Conservation (phyloP, 1,140 invertebrate species). For the Chelonus insularis region DNA sequence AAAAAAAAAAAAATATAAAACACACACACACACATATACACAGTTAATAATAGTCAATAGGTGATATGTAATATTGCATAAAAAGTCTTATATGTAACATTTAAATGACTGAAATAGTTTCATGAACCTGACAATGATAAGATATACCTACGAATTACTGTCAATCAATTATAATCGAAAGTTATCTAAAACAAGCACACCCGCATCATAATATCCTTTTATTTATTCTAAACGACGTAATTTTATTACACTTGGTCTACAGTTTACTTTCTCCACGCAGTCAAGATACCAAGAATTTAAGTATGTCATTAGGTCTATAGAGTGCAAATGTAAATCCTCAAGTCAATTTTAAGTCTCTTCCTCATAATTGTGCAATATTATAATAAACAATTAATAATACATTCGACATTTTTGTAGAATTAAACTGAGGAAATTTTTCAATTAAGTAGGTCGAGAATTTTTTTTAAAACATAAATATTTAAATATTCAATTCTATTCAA, state of each 20-base stretch:
- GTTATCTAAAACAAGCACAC: neutral
- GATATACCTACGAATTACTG: too few species aligned
- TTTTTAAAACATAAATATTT: neutral
- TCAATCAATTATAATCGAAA: neutral
- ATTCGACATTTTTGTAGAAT: neutral
- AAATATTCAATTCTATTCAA: neutral
- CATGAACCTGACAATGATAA: too few species aligned
- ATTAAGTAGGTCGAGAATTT: too few species aligned
- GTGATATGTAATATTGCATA: too few species aligned
- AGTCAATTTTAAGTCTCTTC: neutral
- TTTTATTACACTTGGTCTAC: constrained; percentile 8
- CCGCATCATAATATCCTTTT: neutral
- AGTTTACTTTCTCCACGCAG: constrained; percentile 2
- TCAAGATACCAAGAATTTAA: neutral
- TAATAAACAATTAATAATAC: neutral
- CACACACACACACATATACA: too few species aligned
- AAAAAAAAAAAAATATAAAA: too few species aligned
- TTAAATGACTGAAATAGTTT: too few species aligned
- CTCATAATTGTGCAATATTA: neutral
- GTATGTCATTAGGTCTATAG: constrained; percentile 19
- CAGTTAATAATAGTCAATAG: too few species aligned
- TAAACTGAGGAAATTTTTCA: neutral
- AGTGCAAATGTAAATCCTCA: constrained; percentile 11
- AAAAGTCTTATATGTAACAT: too few species aligned
- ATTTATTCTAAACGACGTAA: neutral